Evolutionary conservation across 2,113 vertebrate genomes (phyloP).

Genomic region (Heptranchias perlo): DNA sequence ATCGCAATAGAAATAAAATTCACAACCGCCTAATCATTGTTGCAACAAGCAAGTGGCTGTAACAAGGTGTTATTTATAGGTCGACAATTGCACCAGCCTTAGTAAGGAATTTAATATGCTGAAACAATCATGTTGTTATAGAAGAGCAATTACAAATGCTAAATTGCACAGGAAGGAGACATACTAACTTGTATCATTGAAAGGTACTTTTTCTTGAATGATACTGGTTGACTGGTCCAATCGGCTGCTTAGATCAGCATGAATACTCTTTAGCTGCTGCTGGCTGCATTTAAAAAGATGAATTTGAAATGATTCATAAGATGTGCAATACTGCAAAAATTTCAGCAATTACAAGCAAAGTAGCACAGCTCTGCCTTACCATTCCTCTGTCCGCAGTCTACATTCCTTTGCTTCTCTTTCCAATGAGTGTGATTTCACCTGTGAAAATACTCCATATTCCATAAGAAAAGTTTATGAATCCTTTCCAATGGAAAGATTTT

Average conservation of each 20-base stretch:
- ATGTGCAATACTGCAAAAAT: constrained; percentile 36
- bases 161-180: constrained; percentile 39
- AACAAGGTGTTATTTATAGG: not conserved
- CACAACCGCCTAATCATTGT: too few species aligned
- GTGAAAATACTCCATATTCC: constrained; percentile 37
- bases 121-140: not conserved
- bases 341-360: not conserved
- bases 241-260: constrained; percentile 81
- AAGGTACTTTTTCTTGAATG: constrained; percentile 97
- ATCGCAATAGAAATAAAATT: not conserved
- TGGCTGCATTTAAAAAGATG: constrained; percentile 63
- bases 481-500: not conserved
- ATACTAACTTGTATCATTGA: constrained; percentile 95
- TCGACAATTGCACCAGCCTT: not conserved
- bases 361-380: constrained; percentile 56
- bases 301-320: constrained; percentile 38
- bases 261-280: constrained; percentile 84
- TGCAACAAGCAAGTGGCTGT: too few species aligned
- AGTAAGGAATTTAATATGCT: not conserved
- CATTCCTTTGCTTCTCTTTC: constrained; percentile 92
- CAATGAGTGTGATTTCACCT: constrained; percentile 85
- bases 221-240: constrained; percentile 86
- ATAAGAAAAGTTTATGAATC: not conserved
- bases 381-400: constrained; percentile 84
- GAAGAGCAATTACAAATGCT: not conserved